Evolutionary conservation across 2,888 invertebrate genomes (phyloP).

Genomic region (Acleris laterana): DNA sequence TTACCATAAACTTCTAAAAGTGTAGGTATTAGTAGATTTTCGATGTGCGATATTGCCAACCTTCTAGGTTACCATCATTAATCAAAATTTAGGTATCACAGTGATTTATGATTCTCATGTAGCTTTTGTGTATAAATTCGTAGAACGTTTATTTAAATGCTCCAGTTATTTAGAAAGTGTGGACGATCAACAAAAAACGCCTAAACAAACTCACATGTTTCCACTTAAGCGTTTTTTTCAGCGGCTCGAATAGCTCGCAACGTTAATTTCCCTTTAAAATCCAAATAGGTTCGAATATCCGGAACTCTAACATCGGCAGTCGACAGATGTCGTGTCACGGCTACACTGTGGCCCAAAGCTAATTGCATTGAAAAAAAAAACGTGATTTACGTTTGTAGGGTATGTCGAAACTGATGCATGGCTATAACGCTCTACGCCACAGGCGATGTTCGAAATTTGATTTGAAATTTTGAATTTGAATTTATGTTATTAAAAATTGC

Average conservation of each 20-base stretch:
- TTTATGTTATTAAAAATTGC: constrained; percentile 17
- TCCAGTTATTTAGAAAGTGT: not conserved
- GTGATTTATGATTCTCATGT: constrained; percentile 35
- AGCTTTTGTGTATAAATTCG: constrained; percentile 19
- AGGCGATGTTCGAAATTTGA: constrained; percentile 41
- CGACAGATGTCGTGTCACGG: constrained; percentile 78
- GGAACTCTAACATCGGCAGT: constrained; percentile 75
- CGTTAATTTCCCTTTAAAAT: constrained; percentile 38
- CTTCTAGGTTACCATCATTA: constrained; percentile 32
- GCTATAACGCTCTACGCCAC: constrained; percentile 32
- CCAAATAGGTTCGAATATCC: constrained; percentile 49
- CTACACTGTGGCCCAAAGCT: constrained; percentile 61
- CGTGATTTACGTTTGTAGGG: constrained; percentile 35
- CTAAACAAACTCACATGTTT: constrained; percentile 18
- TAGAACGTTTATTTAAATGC: not conserved
- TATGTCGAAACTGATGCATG: constrained; percentile 38
- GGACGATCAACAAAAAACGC: constrained; percentile 1
- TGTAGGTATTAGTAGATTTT: not conserved
- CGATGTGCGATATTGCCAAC: constrained; percentile 3
- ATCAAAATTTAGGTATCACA: constrained; percentile 37
- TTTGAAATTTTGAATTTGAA: constrained; percentile 45
- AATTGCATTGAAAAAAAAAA: constrained; percentile 74
- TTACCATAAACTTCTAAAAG: not conserved
- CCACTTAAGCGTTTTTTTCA: constrained; percentile 32
- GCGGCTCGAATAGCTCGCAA: constrained; percentile 12